Evolutionary conservation across 2,113 vertebrate genomes (phyloP), one percentile per base, ranked within the genome.

Genomic region (Carollia perspicillata): DNA sequence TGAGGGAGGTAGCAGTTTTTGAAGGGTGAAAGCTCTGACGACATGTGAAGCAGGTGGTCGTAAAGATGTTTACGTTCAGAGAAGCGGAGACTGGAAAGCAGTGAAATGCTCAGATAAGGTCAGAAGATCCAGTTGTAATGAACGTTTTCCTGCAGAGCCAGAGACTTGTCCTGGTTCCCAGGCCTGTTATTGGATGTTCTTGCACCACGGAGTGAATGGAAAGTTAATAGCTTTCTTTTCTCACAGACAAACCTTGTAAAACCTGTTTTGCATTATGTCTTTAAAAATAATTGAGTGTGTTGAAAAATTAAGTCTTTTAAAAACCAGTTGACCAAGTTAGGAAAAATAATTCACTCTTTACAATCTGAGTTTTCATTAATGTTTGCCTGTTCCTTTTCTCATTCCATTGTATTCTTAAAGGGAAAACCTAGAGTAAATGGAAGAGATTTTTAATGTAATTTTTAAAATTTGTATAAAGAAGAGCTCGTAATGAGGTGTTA

Each of bases 161-260:
- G 88, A 91, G 78, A 30, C 84, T 78, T 85, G 84, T 78, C 93
- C 90, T 81, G 65, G 84, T 92, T 97, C 94, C 93, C 96, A 97
- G 93, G 92, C 87, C 65, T 95, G 1, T 81, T 84, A 91, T 33
- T 95, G 84, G 88, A 51, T 78, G 49, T 18, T 58, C 63, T 96
- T 93, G 80, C 88, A 16, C 78, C 75, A 78, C 44, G 90, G 90
- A 97, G 40, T 97, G 90, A 85, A 89, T 66, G 91, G 96, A 93
- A 97, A 96, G 94, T 83, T 96, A 97, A 94, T 93, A 86, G 91
- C 90, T 97, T 97, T 95, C 93, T 89, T 72, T 95, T 89, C 74
- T 94, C 69, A 79, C 78, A 85, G 81, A 87, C 55, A 95, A 66
- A 90, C 86, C 94, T 95, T 85, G 96, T 85, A 90, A 93, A 96